Base-by-base conservation (phyloP, 2,888 invertebrate species). In the Asteroscopus sphinx region DNA sequence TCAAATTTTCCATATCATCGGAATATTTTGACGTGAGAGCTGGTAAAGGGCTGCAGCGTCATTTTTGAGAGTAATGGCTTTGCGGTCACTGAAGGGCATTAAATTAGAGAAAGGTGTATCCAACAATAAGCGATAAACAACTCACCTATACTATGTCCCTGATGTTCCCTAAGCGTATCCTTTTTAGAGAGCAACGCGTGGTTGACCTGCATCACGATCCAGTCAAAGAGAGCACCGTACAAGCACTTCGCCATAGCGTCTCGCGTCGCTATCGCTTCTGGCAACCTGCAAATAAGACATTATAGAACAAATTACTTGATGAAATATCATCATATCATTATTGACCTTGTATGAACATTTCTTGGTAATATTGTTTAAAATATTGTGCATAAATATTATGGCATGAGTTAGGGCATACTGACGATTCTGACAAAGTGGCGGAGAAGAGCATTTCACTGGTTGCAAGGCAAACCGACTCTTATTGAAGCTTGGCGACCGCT, bases 171-270 rank as follows among this genome's bases (percentile, higher is more conserved):
- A 2, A 97, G 93, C 15, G 97, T 96, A 85, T 98, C 98, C 87
- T 98, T 98, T 90, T 98, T 98, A 35, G 98, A 97, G 57, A 99
- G 95, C 77, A 99, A 94, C 54, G 99, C 98, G 87, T 99, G 98
- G 92, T 99, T 99, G 58, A 98, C 98, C 93, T 99, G 98, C 84
- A 99, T 96, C 52, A 99, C 99, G 79, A 99, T 99, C 99, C 99
- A 99, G 93, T 99, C 99, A 92, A 99, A 99, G 62, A 99, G 94
- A 70, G 99, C 98, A 75, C 98, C 98, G 88, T 99, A 99, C 57
- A 99, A 94, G 93, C 99, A 99, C 90, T 99, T 99, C 0, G 99
- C 99, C 97, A 99, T 98, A 0, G 99, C 99, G 92, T 99, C 98
- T 35, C 99, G 95, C 0, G 98, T 98, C 37, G 98, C 98, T 81